Conservation (phyloP, 2,113 vertebrate genomes). For the Tenrec ecaudatus region DNA sequence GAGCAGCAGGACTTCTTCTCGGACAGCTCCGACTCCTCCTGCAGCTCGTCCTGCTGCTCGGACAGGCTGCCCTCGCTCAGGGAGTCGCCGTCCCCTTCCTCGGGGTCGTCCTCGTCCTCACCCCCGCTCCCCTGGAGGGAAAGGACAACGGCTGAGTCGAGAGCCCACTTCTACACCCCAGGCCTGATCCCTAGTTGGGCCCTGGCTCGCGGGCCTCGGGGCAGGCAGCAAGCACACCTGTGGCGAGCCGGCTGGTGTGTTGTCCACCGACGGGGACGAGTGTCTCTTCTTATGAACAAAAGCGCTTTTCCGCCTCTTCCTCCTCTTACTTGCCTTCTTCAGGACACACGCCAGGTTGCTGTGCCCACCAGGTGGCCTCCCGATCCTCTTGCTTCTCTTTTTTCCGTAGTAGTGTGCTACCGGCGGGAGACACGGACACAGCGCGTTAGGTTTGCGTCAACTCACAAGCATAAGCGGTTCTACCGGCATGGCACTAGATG, state of each 20-base stretch:
- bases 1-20: slow-evolving; percentile 94
- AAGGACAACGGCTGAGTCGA: neutral
- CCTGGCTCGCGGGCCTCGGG: neutral
- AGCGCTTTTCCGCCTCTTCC: slow-evolving; percentile 97
- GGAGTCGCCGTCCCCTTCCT: slow-evolving; percentile 93
- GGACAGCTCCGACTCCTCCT: slow-evolving; percentile 95
- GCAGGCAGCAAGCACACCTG: slow-evolving; percentile 88
- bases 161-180: too few relatives aligned
- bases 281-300: slow-evolving; percentile 99
- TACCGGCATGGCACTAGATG: neutral
- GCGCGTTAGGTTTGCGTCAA: slow-evolving; percentile 45
- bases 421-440: slow-evolving; percentile 73
- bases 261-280: slow-evolving; percentile 94
- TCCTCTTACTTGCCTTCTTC: slow-evolving; percentile 94
- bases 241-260: slow-evolving; percentile 95
- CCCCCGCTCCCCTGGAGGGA: slow-evolving; percentile 92
- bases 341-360: slow-evolving; percentile 94
- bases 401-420: slow-evolving; percentile 98
- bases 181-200: too few relatives aligned
- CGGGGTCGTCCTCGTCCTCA: slow-evolving; percentile 94
- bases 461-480: slow-evolving; percentile 36
- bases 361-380: slow-evolving; percentile 94
- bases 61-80: slow-evolving; percentile 95
- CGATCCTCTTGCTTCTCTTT: slow-evolving; percentile 95
- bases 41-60: slow-evolving; percentile 94